These are phyloP conservation scores for Emydocephalus ijimae DNA, from an alignment of 2,113 vertebrate species.

Conservation along the genomic window DNA sequence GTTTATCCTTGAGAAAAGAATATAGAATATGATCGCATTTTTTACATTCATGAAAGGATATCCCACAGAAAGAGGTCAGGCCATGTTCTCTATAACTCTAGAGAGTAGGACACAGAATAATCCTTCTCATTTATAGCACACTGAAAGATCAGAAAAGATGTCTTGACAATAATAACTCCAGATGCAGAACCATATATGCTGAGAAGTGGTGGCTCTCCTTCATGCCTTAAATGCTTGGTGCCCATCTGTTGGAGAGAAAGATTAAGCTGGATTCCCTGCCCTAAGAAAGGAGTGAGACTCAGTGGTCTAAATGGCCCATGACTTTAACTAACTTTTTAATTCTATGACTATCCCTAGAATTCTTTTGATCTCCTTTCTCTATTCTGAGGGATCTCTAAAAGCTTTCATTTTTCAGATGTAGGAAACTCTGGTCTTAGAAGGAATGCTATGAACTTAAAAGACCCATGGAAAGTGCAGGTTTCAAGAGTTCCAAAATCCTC, in stretches of 20 bases:
- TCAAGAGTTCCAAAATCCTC: background rate
- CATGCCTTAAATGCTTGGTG: background rate
- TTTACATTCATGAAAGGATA: background rate
- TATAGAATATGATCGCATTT: background rate
- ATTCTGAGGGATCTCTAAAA: background rate
- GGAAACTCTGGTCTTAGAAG: background rate
- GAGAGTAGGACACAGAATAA: background rate
- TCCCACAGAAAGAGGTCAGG: background rate
- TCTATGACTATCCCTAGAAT: background rate
- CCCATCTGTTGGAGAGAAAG: background rate
- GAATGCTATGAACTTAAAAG: background rate
- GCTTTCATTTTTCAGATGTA: background rate
- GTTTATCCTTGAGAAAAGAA: background rate
- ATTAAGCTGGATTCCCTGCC: background rate
- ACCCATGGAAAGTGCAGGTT: background rate
- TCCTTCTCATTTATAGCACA: background rate
- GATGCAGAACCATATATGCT: background rate
- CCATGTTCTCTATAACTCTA: background rate
- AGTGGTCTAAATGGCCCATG: background rate
- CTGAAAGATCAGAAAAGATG: background rate
- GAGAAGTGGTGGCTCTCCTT: background rate
- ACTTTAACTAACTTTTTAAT: background rate
- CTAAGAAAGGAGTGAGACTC: background rate
- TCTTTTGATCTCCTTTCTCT: background rate
- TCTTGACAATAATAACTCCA: background rate